Evolutionary conservation across 1,140 invertebrate genomes (phyloP), one percentile per base, ranked within the genome.

Genomic region (Aphaenogaster floridana): DNA sequence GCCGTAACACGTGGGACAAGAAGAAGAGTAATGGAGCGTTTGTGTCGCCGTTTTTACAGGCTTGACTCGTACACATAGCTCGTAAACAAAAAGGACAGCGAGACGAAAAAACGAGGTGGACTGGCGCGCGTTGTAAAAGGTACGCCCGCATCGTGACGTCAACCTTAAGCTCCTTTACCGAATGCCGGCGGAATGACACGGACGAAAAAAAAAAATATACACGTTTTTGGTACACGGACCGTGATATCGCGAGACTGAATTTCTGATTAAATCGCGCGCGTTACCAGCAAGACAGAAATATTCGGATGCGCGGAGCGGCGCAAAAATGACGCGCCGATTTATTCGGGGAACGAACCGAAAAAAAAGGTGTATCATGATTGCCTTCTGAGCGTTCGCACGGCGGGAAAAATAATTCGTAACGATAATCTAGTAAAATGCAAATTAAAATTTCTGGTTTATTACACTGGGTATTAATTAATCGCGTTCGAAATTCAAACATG

Each of bases 21-120:
- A 54, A 54, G 39, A 77, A 84, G 71, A 80, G 78, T 69, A 91
- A 88, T 84, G 71, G 83, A 90, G 72, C 90, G 86, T 88, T 91
- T 86, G 88, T 89, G 63, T 85, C 69, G 34, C 34, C 85, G 78
- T 90, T 89, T 89, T 89, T 89, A 66, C 64, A 50, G 48, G 63
- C 45, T 54, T 78, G 87, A 69, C 48, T 59, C 52, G 71, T 54
- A 45, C 54, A 72, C n/a, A 64, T 36, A 63, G 66, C 48, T 59
- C 78, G 85, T 69, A 86, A 81, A 86, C 61, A 86, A 86, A 86
- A 86, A 79, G 50, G 42, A 59, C 63, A 71, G 61, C 28, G 45
- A 0, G 36, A 42, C 50, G 54, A 72, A 57, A 52, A 48, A 71
- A 48, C 11, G 50, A 21, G n/a, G 34, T 42, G 39, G 52, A 77